Conservation (phyloP, 2,113 vertebrate genomes). For the Rattus rattus region DNA sequence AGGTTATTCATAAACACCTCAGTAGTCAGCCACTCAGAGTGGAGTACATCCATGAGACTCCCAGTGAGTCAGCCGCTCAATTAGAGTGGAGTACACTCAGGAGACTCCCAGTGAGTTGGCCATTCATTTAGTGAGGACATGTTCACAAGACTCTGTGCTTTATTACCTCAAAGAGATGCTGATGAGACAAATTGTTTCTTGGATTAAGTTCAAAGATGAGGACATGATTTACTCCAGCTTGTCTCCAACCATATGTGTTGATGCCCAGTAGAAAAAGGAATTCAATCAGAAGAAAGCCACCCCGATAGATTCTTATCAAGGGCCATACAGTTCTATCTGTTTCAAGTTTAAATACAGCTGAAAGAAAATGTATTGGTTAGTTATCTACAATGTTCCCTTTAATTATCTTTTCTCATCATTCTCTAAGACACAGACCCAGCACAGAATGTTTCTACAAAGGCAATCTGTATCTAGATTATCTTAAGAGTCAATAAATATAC, state of each 20-base stretch:
- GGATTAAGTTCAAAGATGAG: conserved; percentile 99
- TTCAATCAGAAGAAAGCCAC: conserved; percentile 98
- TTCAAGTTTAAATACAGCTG: conserved; percentile 91
- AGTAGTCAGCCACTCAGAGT: neutral
- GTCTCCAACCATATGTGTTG: conserved; percentile 97
- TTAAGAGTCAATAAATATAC: neutral
- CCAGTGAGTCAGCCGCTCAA: too few species aligned
- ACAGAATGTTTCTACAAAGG: conserved; percentile 40
- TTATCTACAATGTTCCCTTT: conserved; percentile 40
- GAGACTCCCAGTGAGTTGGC: too few species aligned
- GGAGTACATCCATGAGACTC: too few species aligned
- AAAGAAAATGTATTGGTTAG: conserved; percentile 69
- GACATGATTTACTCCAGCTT: conserved; percentile 97
- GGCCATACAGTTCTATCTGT: conserved; percentile 91
- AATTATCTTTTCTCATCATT: conserved; percentile 49
- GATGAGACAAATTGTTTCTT: conserved; percentile 96
- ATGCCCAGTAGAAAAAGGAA: conserved; percentile 98
- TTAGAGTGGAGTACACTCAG: too few species aligned
- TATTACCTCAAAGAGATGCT: conserved; percentile 97
- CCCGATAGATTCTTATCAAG: conserved; percentile 96
- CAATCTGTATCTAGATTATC: conserved; percentile 44
- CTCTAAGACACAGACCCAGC: neutral
- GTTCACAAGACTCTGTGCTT: neutral
- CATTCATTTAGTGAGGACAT: neutral
- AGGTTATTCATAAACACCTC: neutral